Evolutionary conservation across 2,113 vertebrate species (phyloP).

Genomic region (Cephalopterus ornatus): DNA sequence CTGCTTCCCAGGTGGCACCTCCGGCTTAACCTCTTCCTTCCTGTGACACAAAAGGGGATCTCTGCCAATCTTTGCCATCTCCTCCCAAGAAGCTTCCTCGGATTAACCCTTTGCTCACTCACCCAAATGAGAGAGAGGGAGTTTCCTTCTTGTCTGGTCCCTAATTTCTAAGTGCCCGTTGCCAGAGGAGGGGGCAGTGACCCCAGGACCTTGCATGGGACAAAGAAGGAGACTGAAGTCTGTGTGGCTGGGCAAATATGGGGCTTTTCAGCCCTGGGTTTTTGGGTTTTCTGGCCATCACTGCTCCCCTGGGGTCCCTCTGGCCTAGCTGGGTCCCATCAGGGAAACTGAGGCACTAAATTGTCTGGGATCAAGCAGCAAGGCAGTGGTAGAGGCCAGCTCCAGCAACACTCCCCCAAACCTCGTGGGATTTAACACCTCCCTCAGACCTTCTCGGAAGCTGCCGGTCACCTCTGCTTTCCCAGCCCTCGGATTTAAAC

Average conservation of each 20-base stretch:
- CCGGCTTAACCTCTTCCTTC: constrained; percentile 25
- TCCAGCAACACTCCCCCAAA: neutral
- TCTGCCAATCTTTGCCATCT: neutral
- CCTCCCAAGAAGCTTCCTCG: neutral
- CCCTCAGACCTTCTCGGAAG: neutral
- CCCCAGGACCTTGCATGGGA: neutral
- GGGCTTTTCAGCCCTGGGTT: neutral
- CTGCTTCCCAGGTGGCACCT: constrained; percentile 57
- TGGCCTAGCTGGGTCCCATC: neutral
- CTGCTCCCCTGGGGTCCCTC: neutral
- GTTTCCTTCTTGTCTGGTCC: neutral
- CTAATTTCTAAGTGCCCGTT: neutral
- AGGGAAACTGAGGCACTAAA: neutral
- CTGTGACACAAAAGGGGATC: neutral
- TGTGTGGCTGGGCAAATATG: neutral
- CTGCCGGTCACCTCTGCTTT: neutral
- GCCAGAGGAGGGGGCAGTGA: neutral
- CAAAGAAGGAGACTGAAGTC: neutral
- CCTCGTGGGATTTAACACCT: accelerated
- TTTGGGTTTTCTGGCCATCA: neutral
- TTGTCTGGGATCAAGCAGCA: accelerated
- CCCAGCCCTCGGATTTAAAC: neutral
- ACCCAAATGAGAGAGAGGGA: neutral
- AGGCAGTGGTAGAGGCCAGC: accelerated
- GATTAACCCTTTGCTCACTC: neutral